Percentiles rank a stretch among this genome's conserved stretches.
Conservation (phyloP, 2,888 invertebrate species). For the Philhelius pedissequus region DNA sequence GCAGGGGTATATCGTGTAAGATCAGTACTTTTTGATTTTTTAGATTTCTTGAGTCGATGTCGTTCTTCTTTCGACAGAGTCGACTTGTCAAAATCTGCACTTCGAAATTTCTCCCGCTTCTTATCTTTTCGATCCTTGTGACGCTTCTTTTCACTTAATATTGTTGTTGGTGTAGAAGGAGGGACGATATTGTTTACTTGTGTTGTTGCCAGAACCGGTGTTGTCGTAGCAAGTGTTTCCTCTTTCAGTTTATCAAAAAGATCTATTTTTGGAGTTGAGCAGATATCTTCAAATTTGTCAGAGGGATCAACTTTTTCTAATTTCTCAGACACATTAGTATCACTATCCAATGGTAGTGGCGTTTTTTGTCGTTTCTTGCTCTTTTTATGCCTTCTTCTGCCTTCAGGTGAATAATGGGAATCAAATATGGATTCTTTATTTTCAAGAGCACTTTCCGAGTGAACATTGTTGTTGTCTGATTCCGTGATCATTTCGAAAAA, state of each 20-base stretch:
- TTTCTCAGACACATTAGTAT: slow-evolving; percentile 68
- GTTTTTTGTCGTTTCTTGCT: slow-evolving; percentile 90
- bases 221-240: slow-evolving; percentile 64
- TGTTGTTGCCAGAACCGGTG: not conserved
- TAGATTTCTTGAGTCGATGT: slow-evolving; percentile 80
- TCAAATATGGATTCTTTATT: slow-evolving; percentile 78
- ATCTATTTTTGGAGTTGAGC: slow-evolving; percentile 76
- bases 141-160: slow-evolving; percentile 75
- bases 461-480: slow-evolving; percentile 67
- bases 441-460: slow-evolving; percentile 75
- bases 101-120: slow-evolving; percentile 76
- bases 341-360: slow-evolving; percentile 69
- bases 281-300: slow-evolving; percentile 43
- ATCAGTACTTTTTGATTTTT: slow-evolving; percentile 79
- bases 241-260: slow-evolving; percentile 80
- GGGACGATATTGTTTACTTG: slow-evolving; percentile 30
- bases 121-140: slow-evolving; percentile 78
- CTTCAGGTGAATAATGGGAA: slow-evolving; percentile 79
- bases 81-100: slow-evolving; percentile 72
- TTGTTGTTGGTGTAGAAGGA: slow-evolving; percentile 58
- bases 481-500: slow-evolving; percentile 71
- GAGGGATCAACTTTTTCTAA: slow-evolving; percentile 64
- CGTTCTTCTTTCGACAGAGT: slow-evolving; percentile 78
- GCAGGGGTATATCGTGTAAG: slow-evolving; percentile 65
- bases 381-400: slow-evolving; percentile 90